phyloP scores from a whole-genome alignment of 2,113 vertebrate species.

The Cynoglossus semilaevis region DNA sequence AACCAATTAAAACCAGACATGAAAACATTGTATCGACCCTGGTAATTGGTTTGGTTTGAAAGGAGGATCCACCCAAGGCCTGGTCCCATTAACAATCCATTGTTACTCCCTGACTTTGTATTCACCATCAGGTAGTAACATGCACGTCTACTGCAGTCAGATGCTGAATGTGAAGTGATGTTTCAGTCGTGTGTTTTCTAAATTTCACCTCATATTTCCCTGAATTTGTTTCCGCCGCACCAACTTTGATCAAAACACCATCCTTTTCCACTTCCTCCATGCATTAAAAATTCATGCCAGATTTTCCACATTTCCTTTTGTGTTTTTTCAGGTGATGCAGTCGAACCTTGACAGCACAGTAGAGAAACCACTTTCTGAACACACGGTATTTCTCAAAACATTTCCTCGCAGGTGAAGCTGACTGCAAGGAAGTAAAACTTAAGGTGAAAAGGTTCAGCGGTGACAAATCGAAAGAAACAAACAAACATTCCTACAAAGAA shows the following conservation, averaged over 20 bases:
- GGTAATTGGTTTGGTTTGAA: too few relatives aligned
- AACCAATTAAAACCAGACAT: too few relatives aligned
- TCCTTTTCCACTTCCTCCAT: too few relatives aligned
- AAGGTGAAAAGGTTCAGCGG: constrained; percentile 17
- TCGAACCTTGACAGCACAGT: background rate
- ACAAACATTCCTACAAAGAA: background rate
- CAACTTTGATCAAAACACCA: background rate
- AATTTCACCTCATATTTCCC: background rate
- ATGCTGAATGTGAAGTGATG: too few relatives aligned
- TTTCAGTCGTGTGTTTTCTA: background rate
- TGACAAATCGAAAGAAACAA: constrained; percentile 6
- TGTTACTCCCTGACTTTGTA: too few relatives aligned
- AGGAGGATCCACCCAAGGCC: too few relatives aligned
- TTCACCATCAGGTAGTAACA: too few relatives aligned
- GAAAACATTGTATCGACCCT: too few relatives aligned
- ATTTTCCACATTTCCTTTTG: too few relatives aligned
- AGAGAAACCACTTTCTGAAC: background rate
- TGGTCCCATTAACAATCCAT: too few relatives aligned
- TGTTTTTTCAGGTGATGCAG: background rate
- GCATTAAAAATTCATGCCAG: too few relatives aligned
- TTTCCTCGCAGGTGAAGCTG: background rate
- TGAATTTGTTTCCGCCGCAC: background rate
- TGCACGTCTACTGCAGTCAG: background rate
- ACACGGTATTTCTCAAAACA: background rate
- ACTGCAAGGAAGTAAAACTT: constrained; percentile 24